phyloP scores from a whole-genome alignment of 2,888 invertebrate species.

The Crioceris asparagi region DNA sequence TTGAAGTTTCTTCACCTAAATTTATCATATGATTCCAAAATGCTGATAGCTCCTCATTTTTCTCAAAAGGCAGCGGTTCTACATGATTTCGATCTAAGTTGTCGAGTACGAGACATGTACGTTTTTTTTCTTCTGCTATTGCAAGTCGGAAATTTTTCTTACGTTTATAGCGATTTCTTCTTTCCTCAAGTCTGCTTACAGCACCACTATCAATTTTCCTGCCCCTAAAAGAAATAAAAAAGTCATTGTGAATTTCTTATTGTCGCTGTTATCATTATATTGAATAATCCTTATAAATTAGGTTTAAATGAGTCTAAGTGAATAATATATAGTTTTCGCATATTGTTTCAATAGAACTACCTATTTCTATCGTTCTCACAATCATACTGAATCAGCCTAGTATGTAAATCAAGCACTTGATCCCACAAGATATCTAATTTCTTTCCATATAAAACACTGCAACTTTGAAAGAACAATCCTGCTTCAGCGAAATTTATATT shows the following conservation, averaged over 20 bases:
- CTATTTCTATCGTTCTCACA: conserved; percentile 15
- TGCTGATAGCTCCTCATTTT: conserved; percentile 7
- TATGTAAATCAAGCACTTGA: conserved; percentile 27
- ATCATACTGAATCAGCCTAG: conserved; percentile 23
- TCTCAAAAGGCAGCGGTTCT: too few relatives aligned
- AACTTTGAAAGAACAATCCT: conserved; percentile 66
- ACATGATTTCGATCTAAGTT: too few relatives aligned
- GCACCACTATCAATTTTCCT: conserved; percentile 20
- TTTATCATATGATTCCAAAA: conserved; percentile 10
- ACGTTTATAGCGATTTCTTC: conserved; percentile 28
- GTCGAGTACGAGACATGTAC: too few relatives aligned
- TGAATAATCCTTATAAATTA: background rate
- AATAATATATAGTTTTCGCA: background rate
- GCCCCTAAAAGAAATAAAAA: conserved; percentile 17
- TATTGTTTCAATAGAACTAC: conserved; percentile 1
- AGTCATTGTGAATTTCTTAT: background rate
- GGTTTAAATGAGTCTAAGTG: background rate
- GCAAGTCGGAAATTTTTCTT: conserved; percentile 21
- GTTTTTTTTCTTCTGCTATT: too few relatives aligned
- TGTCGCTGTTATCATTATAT: background rate
- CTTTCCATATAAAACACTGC: conserved; percentile 57
- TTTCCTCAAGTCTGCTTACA: conserved; percentile 26
- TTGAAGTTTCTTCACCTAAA: conserved; percentile 9
- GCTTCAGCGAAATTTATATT: conserved; percentile 64
- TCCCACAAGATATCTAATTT: conserved; percentile 52